A percentile compares a stretch with the other conserved stretches of the same genome.
phyloP scores from a whole-genome alignment of 1,140 invertebrate species.

The Dendrolimus punctatus region DNA sequence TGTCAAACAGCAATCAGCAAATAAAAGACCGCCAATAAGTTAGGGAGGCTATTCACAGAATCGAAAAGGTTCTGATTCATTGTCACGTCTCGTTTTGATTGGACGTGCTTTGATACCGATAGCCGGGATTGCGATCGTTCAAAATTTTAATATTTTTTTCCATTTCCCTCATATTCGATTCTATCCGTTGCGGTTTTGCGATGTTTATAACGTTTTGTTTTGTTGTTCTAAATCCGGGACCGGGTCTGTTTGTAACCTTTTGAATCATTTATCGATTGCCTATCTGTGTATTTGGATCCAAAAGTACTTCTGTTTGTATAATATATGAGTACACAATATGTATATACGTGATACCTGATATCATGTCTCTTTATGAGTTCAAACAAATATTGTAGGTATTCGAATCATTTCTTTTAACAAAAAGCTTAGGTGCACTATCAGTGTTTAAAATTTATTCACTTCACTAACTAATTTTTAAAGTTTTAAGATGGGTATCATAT shows the following conservation, averaged over 20 bases:
- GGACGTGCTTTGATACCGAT: slow-evolving; percentile 69
- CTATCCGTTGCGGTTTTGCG: slow-evolving; percentile 52
- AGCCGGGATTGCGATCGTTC: slow-evolving; percentile 57
- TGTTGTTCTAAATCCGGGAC: slow-evolving; percentile 34
- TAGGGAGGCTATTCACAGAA: slow-evolving; percentile 57
- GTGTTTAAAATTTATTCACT: no score
- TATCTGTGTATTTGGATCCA: slow-evolving; percentile 10
- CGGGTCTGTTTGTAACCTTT: slow-evolving; percentile 34
- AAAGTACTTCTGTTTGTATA: background rate
- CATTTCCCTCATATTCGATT: slow-evolving; percentile 58
- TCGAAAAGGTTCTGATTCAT: slow-evolving; percentile 63
- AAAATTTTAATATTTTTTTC: slow-evolving; percentile 67
- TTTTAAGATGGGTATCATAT: no score
- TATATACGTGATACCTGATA: background rate
- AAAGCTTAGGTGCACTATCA: no score
- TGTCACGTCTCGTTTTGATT: slow-evolving; percentile 68
- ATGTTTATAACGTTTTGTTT: slow-evolving; percentile 58
- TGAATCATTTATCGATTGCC: slow-evolving; percentile 30
- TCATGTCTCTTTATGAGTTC: background rate
- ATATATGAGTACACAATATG: no score
- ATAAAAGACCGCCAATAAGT: slow-evolving; percentile 67
- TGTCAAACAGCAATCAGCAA: slow-evolving; percentile 64
- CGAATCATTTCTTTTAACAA: no score
- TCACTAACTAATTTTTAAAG: no score
- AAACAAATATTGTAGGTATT: no score